Conservation (phyloP, 2,113 vertebrate genomes). For the Forbesichthys papilliferus region DNA sequence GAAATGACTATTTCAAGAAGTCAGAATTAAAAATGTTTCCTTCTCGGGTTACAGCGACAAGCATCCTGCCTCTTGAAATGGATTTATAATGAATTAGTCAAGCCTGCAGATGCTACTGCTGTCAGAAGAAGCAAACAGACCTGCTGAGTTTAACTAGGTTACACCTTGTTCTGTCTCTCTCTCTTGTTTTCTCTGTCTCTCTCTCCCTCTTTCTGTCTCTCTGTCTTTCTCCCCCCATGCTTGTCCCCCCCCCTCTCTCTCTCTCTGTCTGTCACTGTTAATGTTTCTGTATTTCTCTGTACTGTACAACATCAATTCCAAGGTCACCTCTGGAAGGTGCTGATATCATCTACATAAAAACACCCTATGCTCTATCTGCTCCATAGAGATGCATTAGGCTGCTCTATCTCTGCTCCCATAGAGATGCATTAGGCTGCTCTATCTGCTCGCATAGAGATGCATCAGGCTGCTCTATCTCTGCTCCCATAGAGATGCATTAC, state of each 20-base stretch:
- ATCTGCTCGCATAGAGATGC: too few relatives aligned
- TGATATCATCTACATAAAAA: too few relatives aligned
- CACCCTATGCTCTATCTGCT: too few relatives aligned
- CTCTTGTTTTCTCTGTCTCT: background rate
- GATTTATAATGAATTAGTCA: conserved; percentile 67
- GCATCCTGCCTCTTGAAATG: conserved; percentile 35
- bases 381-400: too few relatives aligned
- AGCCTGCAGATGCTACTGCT: conserved; percentile 44
- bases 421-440: too few relatives aligned
- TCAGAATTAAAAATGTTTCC: conserved; percentile 50
- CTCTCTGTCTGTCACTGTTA: background rate
- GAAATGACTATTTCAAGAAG: conserved; percentile 36
- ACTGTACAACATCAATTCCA: background rate
- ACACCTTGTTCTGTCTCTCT: conserved; percentile 9
- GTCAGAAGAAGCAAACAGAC: conserved; percentile 49
- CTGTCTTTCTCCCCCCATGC: too few relatives aligned
- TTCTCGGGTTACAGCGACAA: conserved; percentile 39
- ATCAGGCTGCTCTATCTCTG: too few relatives aligned
- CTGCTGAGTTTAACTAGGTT: conserved; percentile 56
- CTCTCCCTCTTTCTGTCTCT: background rate
- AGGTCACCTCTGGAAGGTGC: too few relatives aligned
- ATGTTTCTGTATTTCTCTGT: background rate
- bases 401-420: too few relatives aligned
- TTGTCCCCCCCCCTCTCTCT: background rate
- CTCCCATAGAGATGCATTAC: too few relatives aligned